Conservation (phyloP, 2,797 vertebrate species). For the Aselliscus stoliczkanus region DNA sequence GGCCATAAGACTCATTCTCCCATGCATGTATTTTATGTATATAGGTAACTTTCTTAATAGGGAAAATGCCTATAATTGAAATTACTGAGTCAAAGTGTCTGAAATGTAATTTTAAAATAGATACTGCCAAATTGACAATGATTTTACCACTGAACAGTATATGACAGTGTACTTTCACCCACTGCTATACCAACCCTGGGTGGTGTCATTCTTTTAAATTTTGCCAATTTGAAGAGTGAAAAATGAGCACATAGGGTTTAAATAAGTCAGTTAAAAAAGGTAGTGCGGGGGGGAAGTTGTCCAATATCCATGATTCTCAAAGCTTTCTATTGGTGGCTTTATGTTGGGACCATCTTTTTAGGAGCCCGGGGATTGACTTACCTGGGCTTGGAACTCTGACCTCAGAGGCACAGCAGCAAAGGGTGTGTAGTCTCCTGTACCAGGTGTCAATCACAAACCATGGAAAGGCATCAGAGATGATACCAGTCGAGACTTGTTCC, state of each 20-base stretch:
- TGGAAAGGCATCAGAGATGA: background rate
- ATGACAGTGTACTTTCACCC: background rate
- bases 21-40: background rate
- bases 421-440: background rate
- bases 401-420: background rate
- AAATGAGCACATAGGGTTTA: background rate
- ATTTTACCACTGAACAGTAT: background rate
- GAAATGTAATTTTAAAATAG: background rate
- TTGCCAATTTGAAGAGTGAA: background rate
- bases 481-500: background rate
- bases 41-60: background rate
- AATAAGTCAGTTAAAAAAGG: background rate
- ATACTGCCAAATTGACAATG: background rate
- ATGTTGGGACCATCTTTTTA: background rate
- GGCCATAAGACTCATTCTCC: background rate
- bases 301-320: background rate
- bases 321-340: background rate
- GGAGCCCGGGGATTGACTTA: background rate
- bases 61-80: background rate
- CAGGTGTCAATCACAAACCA: background rate
- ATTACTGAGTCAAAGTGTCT: background rate
- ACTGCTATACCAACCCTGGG: background rate
- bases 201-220: background rate
- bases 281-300: background rate
- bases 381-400: background rate